Evolutionary conservation across 2,113 vertebrate genomes (phyloP).

Genomic region (Labeo catla): DNA sequence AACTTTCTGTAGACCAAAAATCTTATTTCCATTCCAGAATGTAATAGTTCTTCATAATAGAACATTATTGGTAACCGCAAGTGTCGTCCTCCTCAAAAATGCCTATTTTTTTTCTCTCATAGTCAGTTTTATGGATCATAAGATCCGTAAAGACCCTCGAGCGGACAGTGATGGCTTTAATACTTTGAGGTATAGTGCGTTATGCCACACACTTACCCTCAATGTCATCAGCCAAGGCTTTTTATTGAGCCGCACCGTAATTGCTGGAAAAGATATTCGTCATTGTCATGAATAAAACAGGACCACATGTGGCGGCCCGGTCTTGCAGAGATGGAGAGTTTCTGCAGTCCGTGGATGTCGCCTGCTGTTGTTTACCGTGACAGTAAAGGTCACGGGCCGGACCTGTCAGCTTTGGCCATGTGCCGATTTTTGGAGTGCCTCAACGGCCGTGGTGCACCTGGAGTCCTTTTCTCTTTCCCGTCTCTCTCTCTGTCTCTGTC

Average conservation of each 20-base stretch:
- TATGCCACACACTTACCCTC: slow-evolving; percentile 25
- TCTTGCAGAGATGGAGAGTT: not conserved
- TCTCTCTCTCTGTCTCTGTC: slow-evolving; percentile 8
- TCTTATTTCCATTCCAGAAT: not conserved
- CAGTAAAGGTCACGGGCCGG: slow-evolving; percentile 45
- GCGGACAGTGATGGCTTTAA: not conserved
- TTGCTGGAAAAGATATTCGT: slow-evolving; percentile 47
- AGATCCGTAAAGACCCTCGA: not conserved
- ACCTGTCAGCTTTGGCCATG: slow-evolving; percentile 39
- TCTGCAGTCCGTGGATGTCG: not conserved
- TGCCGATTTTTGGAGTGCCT: slow-evolving; percentile 45
- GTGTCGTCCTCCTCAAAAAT: not conserved
- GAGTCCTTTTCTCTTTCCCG: slow-evolving; percentile 51
- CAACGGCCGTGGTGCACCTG: slow-evolving; percentile 58
- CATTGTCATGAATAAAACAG: slow-evolving; percentile 54
- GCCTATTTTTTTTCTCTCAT: not conserved
- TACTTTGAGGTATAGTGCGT: slow-evolving; percentile 4
- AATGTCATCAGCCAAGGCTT: slow-evolving; percentile 21
- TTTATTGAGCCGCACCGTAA: slow-evolving; percentile 32
- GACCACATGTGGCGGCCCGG: slow-evolving; percentile 34
- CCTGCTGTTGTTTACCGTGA: slow-evolving; percentile 7
- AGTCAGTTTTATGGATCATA: not conserved
- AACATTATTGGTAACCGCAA: not conserved
- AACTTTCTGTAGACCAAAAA: not conserved
- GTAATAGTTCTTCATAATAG: not conserved